Evolutionary conservation across 2,888 invertebrate genomes (phyloP).

Genomic region (Argyra leucocephala): DNA sequence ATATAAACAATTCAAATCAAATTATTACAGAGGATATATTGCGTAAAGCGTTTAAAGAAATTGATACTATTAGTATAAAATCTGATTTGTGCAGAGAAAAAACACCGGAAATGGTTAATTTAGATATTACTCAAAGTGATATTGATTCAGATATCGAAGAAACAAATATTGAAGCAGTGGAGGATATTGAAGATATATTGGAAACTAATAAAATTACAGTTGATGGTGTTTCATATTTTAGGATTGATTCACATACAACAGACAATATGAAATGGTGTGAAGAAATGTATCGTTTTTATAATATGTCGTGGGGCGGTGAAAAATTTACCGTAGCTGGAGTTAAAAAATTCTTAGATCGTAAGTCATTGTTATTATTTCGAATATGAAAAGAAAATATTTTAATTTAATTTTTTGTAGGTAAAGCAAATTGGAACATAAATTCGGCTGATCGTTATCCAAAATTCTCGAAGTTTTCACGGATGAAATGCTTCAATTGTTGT

Average conservation of each 20-base stretch:
- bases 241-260: constrained; percentile 16
- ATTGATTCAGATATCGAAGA: constrained; percentile 16
- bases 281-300: constrained; percentile 56
- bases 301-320: constrained; percentile 57
- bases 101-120: background rate
- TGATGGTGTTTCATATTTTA: background rate
- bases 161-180: constrained; percentile 18
- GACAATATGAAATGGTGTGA: constrained; percentile 38
- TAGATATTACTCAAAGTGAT: constrained; percentile 17
- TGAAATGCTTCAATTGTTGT: constrained; percentile 56
- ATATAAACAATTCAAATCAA: too few species aligned
- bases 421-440: constrained; percentile 34
- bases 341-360: constrained; percentile 57
- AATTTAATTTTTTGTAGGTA: constrained; percentile 20
- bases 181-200: constrained; percentile 17
- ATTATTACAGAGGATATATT: constrained; percentile 18
- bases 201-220: background rate
- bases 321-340: constrained; percentile 51
- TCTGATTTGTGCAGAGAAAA: background rate
- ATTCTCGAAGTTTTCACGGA: constrained; percentile 28
- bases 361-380: too few species aligned
- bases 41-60: constrained; percentile 25
- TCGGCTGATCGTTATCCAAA: constrained; percentile 34
- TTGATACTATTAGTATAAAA: constrained; percentile 23
- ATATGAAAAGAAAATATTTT: too few species aligned